Base-by-base conservation (phyloP, 2,113 vertebrate species). In the Festucalex cinctus region DNA sequence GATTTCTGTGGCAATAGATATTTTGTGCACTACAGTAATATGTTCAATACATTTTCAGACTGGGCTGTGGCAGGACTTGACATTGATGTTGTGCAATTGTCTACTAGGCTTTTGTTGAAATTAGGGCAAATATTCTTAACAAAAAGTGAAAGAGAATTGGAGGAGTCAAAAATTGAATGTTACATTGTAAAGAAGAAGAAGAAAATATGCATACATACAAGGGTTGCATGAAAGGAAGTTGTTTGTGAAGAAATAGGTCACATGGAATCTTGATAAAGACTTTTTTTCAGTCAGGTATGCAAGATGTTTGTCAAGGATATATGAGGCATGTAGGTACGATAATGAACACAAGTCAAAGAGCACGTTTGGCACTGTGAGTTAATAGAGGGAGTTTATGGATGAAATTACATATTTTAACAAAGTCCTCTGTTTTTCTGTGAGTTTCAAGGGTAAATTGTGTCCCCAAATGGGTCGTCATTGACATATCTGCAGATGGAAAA, bases 241-340 rank as follows among this genome's bases (percentile, higher is more conserved):
- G 77, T 73, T 78, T 54, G 73, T 81, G 70, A n/a, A 20, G 74
- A 69, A 72, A 78, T 61, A 60, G 63, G 85, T 76, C 69, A 80
- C 78, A 84, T 84, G 80, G 76, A 76, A 85, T 83, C 75, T 78
- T 78, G 71, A 76, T 70, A 70, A 75, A 79, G 76, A 74, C 69
- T 63, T 73, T 71, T 83, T 63, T 46, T 69, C 65, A 56, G 65
- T 44, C 67, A 80, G 75, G 64, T 74, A 69, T 75, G 77, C 69
- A 63, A 76, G 69, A 75, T 73, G 80, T 65, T 81, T 73, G 76
- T 73, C 79, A 79, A 79, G 78, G 69, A 79, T 69, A 63, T 8
- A 26, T 59, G 68, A 56, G 24, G 80, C 73, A 61, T 73, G 74
- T 66, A 68, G 66, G 72, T 79, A 78, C 78, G 80, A 82, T 82